Evolutionary conservation across 2,113 vertebrate species (phyloP).

Genomic region (Peromyscus maniculatus): DNA sequence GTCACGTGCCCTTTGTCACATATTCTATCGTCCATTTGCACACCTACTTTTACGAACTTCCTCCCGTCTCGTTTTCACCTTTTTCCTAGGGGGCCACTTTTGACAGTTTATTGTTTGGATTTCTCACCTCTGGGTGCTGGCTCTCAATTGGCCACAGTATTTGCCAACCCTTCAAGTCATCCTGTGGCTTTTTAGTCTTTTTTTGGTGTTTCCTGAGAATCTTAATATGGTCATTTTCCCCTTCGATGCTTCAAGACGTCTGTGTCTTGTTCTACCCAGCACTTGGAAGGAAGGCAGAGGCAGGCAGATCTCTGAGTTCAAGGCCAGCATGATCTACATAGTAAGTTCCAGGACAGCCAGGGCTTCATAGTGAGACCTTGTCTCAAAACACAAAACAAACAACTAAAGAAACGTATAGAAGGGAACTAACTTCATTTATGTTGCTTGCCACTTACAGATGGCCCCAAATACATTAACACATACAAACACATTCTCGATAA

Average conservation of each 20-base stretch:
- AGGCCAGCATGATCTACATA: background rate
- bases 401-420: background rate
- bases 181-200: background rate
- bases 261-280: background rate
- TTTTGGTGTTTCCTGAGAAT: background rate
- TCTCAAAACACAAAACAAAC: background rate
- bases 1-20: background rate
- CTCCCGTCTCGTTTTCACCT: no score
- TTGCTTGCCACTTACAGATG: constrained; percentile 24
- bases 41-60: background rate
- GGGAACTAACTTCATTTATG: background rate
- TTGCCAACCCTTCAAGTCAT: background rate
- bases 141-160: background rate
- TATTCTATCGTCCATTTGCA: background rate
- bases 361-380: background rate
- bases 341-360: background rate
- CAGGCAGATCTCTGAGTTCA: background rate
- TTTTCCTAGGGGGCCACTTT: background rate
- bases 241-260: background rate
- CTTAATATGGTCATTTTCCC: background rate
- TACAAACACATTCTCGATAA: background rate
- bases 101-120: background rate
- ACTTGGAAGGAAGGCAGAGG: background rate
- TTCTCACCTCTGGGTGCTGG: background rate
- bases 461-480: constrained; percentile 27